Percentiles rank a stretch among this genome's conserved stretches.
Conservation (phyloP, 2,888 invertebrate genomes). For the Platerodrilus igneus region DNA sequence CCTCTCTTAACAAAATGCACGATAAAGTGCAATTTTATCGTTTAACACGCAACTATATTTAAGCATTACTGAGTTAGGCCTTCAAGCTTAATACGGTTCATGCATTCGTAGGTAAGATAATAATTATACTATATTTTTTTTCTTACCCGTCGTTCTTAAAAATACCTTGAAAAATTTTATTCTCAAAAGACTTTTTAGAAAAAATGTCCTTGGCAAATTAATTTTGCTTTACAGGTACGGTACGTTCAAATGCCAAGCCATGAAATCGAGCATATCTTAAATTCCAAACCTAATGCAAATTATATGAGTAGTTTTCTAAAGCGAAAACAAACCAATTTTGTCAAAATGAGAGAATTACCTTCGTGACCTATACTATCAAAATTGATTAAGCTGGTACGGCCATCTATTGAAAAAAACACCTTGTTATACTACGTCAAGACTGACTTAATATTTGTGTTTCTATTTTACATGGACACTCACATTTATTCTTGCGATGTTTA, state of each 20-base stretch:
- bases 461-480: no score
- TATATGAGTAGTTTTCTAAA: constrained; percentile 13
- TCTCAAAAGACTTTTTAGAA: no score
- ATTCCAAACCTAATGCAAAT: constrained; percentile 13
- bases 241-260: constrained; percentile 10
- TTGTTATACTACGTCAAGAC: constrained; percentile 3
- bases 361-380: constrained; percentile 34
- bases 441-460: no score
- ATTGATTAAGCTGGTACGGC: constrained; percentile 41
- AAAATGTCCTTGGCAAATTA: no score
- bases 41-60: constrained; percentile 20
- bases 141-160: no score
- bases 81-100: no score
- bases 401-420: constrained; percentile 34
- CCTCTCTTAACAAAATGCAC: constrained; percentile 13
- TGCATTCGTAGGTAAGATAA: no score
- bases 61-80: constrained; percentile 6
- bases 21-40: constrained; percentile 18
- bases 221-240: constrained; percentile 27
- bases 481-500: no score
- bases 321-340: constrained; percentile 18
- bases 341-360: constrained; percentile 32
- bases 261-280: constrained; percentile 1
- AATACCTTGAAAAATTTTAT: no score
- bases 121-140: no score